Percentiles rank a stretch among this genome's conserved stretches.
Conservation (phyloP, 2,113 vertebrate genomes). For the Sturnus vulgaris region DNA sequence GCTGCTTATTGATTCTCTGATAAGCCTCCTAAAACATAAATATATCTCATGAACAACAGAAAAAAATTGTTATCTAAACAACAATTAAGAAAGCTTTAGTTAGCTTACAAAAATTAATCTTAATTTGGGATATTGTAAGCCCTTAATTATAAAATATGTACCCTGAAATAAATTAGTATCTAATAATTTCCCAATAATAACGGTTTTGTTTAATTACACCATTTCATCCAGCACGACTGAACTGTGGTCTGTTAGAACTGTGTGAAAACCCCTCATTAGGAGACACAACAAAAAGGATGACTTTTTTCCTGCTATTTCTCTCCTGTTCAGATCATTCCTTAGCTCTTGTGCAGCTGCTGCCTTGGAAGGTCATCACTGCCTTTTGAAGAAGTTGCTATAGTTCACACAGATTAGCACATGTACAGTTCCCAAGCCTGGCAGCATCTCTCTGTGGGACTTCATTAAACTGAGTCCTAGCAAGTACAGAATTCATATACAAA, state of each 20-base stretch:
- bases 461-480: neutral
- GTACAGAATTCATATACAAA: neutral
- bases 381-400: neutral
- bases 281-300: neutral
- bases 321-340: neutral
- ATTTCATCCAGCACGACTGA: neutral
- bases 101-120: neutral
- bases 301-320: neutral
- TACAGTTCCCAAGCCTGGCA: neutral
- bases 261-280: neutral
- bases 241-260: neutral
- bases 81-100: neutral
- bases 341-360: neutral
- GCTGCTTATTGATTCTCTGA: neutral
- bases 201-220: neutral
- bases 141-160: neutral
- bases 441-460: neutral
- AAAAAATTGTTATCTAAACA: neutral
- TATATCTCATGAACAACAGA: neutral
- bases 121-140: neutral
- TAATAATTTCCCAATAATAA: neutral
- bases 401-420: neutral
- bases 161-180: neutral
- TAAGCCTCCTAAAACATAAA: neutral
- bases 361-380: neutral